Evolutionary conservation across 2,113 vertebrate species (phyloP), one percentile per base, ranked within the genome.

Genomic region (Ameiurus melas): DNA sequence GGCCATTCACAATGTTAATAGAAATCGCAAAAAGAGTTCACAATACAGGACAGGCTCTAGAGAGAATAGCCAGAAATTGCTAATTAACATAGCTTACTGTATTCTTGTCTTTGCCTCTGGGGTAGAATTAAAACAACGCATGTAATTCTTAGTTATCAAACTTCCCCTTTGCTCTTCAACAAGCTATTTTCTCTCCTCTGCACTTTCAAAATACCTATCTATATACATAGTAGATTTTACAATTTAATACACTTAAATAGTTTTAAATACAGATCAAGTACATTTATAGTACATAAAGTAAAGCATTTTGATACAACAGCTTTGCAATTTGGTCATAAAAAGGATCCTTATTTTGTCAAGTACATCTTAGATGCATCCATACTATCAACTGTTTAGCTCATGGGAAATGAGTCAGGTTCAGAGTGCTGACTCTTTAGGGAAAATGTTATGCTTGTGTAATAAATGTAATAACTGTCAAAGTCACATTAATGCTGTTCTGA

Each of bases 171-270:
- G 53, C 55, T 83, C 47, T 79, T 75, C 30, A 81, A 70, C 33
- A 79, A 33, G 14, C 43, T 33, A 33, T 57, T 85, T 71, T 43
- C 47, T 89, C 83, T 75, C 60, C 66, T 83, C 25, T 12, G 71
- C 91, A 90, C 92, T 94, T 93, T 83, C 91, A 93, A 94, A 94
- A 94, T 90, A 75, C 90, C 88, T 91, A 92, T 92, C 89, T 95
- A 93, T 93, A 92, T 92, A 94, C 93, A 93, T 84, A 93, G 75
- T 71, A 79, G 64, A 87, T 86, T 86, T 84, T 88, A 91, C 89
- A 90, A 47, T 36, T 91, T 86, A 85, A 90, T 89, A 90, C 88
- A 91, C 47, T 77, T 89, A 89, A 87, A 78, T 87, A 79, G 25
- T 58, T 87, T 89, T 51, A 89, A 89, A 91, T 91, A 89, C 88